phyloP scores from a whole-genome alignment of 37 sponge, comb jelly and placozoan species.

The Ianthella basta region DNA sequence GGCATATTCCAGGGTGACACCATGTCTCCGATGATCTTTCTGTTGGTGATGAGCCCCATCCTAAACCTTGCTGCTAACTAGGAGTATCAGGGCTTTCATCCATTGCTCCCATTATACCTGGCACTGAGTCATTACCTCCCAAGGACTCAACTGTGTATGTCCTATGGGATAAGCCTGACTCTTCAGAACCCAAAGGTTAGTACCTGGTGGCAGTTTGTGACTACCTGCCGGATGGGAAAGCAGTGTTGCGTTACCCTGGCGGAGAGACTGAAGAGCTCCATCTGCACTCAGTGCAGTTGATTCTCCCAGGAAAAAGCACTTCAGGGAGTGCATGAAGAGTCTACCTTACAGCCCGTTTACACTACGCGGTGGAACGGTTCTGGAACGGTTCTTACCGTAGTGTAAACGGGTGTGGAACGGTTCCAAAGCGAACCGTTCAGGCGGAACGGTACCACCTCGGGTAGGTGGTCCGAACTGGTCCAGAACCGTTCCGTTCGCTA shows the following conservation, averaged over 20 bases:
- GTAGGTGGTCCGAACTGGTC: no score
- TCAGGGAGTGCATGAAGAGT: background rate
- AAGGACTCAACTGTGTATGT: slow-evolving; percentile 11
- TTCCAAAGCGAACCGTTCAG: no score
- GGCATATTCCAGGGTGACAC: slow-evolving; percentile 27
- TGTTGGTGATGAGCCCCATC: background rate
- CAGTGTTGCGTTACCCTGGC: background rate
- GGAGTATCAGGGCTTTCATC: background rate
- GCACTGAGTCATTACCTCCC: background rate
- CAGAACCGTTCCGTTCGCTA: no score
- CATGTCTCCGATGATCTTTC: slow-evolving; percentile 14
- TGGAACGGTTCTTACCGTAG: no score
- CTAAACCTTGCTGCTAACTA: background rate
- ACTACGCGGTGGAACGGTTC: no score
- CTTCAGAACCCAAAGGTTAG: slow-evolving; percentile 11
- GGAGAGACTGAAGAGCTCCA: background rate
- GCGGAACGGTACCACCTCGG: no score
- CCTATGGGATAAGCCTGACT: slow-evolving; percentile 14
- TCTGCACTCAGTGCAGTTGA: background rate
- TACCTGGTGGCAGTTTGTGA: slow-evolving; percentile 3
- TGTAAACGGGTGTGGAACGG: no score
- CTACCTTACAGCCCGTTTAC: no score
- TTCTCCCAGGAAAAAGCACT: slow-evolving; percentile 3
- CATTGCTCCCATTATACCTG: background rate
- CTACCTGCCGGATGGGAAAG: slow-evolving; percentile 13